Evolutionary conservation across 2,797 vertebrate genomes (phyloP).

Genomic region (Pteropus rufus): DNA sequence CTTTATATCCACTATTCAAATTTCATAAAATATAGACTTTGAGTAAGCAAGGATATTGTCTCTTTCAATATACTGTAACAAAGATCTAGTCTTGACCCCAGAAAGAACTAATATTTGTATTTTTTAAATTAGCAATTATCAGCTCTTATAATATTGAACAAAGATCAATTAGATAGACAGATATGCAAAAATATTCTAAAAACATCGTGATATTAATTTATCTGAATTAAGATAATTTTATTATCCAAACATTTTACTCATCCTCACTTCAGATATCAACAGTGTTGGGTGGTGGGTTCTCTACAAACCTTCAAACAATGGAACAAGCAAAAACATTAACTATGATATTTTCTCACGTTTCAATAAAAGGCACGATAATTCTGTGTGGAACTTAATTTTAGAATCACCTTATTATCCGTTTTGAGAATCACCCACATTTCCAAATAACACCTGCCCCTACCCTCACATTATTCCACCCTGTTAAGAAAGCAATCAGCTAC

Average conservation of each 20-base stretch:
- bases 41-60: not conserved
- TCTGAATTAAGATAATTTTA: not conserved
- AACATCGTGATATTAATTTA: not conserved
- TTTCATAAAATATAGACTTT: not conserved
- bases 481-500: conserved; percentile 41
- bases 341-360: not conserved
- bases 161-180: not conserved
- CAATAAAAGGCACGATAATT: not conserved
- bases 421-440: conserved; percentile 48
- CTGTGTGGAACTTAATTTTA: not conserved
- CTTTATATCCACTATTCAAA: not conserved
- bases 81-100: not conserved
- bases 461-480: conserved; percentile 2
- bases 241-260: not conserved
- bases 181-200: not conserved
- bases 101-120: not conserved
- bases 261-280: not conserved
- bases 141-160: not conserved
- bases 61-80: not conserved
- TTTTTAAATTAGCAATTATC: not conserved
- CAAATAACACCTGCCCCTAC: not conserved
- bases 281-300: not conserved
- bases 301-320: not conserved
- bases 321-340: not conserved
- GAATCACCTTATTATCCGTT: conserved; percentile 9